phyloP scores from a whole-genome alignment of 1,140 invertebrate genomes.

The Philaenus spumarius region DNA sequence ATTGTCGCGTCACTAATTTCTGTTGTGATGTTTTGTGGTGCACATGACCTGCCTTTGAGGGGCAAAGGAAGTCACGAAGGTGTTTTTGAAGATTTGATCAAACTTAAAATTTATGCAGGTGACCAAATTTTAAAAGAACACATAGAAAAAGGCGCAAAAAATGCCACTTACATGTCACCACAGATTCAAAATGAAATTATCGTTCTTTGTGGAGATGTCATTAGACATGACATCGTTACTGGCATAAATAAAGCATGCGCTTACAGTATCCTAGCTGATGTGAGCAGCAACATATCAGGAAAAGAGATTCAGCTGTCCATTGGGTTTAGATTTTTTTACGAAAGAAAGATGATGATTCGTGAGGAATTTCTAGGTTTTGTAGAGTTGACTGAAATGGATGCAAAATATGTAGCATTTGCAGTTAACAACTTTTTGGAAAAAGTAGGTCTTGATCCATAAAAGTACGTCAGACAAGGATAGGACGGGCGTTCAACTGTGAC shows the following conservation, averaged over 20 bases:
- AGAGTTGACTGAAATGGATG: constrained; percentile 17
- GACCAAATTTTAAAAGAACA: constrained; percentile 23
- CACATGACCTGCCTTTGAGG: constrained; percentile 27
- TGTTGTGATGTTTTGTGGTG: constrained; percentile 25
- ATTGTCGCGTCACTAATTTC: constrained; percentile 18
- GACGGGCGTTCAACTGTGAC: too few species aligned
- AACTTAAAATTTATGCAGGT: constrained; percentile 20
- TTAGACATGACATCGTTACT: constrained; percentile 22
- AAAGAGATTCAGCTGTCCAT: constrained; percentile 33
- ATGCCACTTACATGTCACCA: constrained; percentile 25
- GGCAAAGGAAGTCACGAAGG: constrained; percentile 15
- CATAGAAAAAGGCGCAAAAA: constrained; percentile 16
- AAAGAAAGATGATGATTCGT: constrained; percentile 8
- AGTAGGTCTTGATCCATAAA: constrained; percentile 1
- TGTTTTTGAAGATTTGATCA: constrained; percentile 26
- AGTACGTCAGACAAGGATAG: constrained; percentile 21
- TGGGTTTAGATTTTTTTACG: constrained; percentile 29
- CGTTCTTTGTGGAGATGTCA: constrained; percentile 20
- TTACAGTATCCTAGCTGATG: constrained; percentile 29
- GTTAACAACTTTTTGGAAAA: neutral
- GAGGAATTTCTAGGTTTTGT: constrained; percentile 34
- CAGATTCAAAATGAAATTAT: constrained; percentile 32
- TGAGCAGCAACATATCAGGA: too few species aligned
- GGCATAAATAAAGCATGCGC: constrained; percentile 22
- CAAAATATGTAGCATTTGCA: neutral